Percentiles rank a stretch among this genome's conserved stretches.
Conservation (phyloP, 2,113 vertebrate genomes). For the Lampris incognitus region DNA sequence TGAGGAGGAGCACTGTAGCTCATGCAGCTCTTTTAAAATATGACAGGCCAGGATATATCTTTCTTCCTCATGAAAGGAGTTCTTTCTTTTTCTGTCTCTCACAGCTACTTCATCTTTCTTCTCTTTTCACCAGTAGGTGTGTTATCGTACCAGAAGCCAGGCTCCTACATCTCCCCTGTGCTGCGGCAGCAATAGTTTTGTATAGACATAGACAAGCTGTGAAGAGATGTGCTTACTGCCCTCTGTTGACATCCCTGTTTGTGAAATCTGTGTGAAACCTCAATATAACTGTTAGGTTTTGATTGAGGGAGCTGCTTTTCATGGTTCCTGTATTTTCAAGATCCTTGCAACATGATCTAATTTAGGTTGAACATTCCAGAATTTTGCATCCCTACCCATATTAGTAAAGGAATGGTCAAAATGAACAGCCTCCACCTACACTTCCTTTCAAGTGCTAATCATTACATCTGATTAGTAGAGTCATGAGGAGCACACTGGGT, state of each 20-base stretch:
- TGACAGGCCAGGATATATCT: constrained; percentile 14
- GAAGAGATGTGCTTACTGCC: constrained; percentile 22
- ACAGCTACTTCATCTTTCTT: neutral
- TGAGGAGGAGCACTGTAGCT: constrained; percentile 20
- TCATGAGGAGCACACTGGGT: neutral
- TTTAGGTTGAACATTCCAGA: neutral
- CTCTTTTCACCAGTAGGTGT: neutral
- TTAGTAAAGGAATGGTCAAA: neutral
- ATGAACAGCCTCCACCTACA: neutral
- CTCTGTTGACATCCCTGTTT: constrained; percentile 13
- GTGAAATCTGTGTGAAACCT: neutral
- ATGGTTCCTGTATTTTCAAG: neutral
- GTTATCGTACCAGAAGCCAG: constrained; percentile 15
- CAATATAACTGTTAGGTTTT: neutral
- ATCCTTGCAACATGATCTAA: neutral
- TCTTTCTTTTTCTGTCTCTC: neutral
- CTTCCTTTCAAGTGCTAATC: constrained; percentile 4
- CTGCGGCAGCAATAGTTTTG: constrained; percentile 19
- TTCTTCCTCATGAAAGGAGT: neutral
- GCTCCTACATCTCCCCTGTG: constrained; percentile 16
- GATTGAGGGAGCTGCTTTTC: no score
- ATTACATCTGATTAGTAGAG: constrained; percentile 15
- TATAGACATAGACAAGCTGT: constrained; percentile 51
- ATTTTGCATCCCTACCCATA: neutral
- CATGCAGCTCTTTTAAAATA: constrained; percentile 7